Conservation (phyloP, 2,113 vertebrate genomes). For the Hippolais icterina region DNA sequence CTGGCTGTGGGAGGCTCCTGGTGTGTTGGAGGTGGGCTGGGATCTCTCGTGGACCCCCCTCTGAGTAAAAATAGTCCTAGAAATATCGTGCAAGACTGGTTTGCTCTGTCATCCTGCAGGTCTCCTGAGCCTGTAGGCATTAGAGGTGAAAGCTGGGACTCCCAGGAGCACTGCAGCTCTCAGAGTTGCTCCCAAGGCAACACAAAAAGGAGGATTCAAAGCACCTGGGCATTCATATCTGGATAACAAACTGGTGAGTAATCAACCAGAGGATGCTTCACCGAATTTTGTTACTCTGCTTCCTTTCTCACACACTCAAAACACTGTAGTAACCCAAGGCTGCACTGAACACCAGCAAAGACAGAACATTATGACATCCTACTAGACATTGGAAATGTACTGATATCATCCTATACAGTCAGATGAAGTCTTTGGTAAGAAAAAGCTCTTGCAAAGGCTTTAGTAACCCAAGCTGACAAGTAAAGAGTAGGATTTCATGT, state of each 20-base stretch:
- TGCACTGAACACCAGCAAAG: neutral
- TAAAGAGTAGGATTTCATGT: neutral
- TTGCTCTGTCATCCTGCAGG: neutral
- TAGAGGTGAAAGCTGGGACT: neutral
- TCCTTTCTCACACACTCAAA: neutral
- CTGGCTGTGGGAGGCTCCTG: neutral
- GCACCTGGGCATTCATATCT: neutral
- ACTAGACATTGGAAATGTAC: neutral
- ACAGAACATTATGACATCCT: neutral
- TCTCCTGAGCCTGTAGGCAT: neutral
- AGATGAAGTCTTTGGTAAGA: neutral
- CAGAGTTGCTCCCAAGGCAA: neutral
- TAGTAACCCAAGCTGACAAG: neutral
- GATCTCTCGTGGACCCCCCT: neutral
- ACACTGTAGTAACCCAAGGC: neutral
- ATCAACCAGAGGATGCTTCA: neutral
- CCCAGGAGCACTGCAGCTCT: neutral
- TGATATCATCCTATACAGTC: neutral
- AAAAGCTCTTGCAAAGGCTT: neutral
- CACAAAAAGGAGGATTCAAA: neutral
- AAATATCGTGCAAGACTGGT: neutral
- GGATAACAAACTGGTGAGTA: neutral
- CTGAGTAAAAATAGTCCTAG: neutral
- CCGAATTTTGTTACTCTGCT: accelerated
- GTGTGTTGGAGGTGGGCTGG: too few relatives aligned